Evolutionary conservation across 37 sponge, comb jelly and placozoan species (phyloP), one percentile per base, ranked within the genome.

Genomic region (Ephydatia muelleri): DNA sequence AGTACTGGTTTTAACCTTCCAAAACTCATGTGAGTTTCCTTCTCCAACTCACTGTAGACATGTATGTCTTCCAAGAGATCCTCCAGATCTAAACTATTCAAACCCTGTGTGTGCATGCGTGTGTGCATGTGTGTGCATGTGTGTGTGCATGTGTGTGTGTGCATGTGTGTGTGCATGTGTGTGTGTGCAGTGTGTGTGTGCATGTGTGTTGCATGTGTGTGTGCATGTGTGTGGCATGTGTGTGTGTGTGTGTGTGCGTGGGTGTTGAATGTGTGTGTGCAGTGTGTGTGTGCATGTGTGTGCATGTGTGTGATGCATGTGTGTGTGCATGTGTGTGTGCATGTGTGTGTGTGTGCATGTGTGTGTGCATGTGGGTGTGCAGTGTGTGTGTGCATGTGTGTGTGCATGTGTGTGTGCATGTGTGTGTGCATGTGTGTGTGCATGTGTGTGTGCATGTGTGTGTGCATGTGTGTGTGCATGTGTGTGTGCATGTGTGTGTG

Each of bases 51-150:
- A 26, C 91, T 77, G 86, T 97, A 97, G 14, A 97, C 96, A 27
- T 91, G 85, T 22, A 99, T 99, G 83, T 99, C 99, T 38, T 95
- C 99, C 27, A 97, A 88, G 36, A 99, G 76, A 65, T 99, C 99
- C 80, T 99, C 99, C 57, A 99, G 65, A 68, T 99, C 99, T 5
- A 78, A 64, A 16, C 78, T 69, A 67, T 91, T 86, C 27, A 99
- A 72, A 29, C 97, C 97, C 91, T 94, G n/a, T n/a, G n/a, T n/a
- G 71, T 37, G 67, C 16, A 48, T 25, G 36, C 0, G 38, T 67
- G 26, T 26, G 67, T 36, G 25, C 4, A 19, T 26, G 49, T 4
- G 49, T 49, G 57, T 57, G 57, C 16, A 21, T 57, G 35, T 57
- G 57, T 57, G 19, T 57, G 57, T 72, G 35, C 16, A 21, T 57